Conservation (phyloP, 2,113 vertebrate species). For the Neolamprologus caudopunctatus region DNA sequence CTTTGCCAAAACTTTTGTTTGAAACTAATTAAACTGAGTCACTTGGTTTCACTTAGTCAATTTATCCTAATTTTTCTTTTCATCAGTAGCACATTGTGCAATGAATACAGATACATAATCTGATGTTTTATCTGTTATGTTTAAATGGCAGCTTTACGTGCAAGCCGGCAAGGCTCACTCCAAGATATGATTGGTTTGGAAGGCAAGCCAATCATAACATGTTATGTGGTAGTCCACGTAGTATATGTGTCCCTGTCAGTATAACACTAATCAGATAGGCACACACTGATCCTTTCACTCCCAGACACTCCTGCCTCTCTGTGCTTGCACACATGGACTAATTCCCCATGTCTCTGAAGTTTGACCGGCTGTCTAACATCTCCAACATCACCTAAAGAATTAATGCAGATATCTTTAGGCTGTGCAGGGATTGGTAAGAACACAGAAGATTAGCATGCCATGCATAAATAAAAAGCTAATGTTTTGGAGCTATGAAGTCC, state of each 20-base stretch:
- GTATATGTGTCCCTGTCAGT: not conserved
- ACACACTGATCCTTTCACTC: not conserved
- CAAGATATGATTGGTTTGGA: not conserved
- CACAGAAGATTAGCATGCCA: slow-evolving; percentile 6
- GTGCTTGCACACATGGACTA: not conserved
- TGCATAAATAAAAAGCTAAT: slow-evolving; percentile 29
- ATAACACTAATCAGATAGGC: not conserved
- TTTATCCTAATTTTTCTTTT: not conserved
- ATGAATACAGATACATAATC: accelerated
- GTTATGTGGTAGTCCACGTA: not conserved
- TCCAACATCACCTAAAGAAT: not conserved
- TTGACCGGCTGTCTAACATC: not conserved
- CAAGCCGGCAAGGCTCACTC: not conserved
- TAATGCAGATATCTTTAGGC: not conserved
- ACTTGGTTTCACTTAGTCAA: not conserved
- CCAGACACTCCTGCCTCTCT: not conserved
- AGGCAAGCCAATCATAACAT: not conserved
- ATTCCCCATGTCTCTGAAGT: not conserved
- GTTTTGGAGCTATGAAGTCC: slow-evolving; percentile 3
- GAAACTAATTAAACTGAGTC: not conserved
- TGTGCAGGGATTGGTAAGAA: slow-evolving; percentile 2
- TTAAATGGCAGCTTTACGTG: not conserved
- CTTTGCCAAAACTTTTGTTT: not conserved
- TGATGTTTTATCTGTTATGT: not conserved
- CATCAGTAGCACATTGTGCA: not conserved